These are phyloP conservation scores for Eospalax fontanierii DNA, from an alignment of 2,797 vertebrate species.

Conservation along the genomic window DNA sequence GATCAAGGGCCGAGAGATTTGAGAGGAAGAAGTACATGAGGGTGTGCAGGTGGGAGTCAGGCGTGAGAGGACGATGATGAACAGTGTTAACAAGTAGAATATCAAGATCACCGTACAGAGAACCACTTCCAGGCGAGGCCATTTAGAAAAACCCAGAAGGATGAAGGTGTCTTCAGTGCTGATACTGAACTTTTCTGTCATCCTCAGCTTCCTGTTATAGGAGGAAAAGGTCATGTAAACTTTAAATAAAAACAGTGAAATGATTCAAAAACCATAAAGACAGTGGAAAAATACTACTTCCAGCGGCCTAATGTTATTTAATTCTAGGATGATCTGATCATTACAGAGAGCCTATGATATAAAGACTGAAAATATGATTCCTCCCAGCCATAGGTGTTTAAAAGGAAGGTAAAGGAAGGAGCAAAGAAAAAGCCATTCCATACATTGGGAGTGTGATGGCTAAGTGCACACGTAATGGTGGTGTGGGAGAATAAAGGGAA, in stretches of 20 bases:
- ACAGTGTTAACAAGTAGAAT: conserved; percentile 77
- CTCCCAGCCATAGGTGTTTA: background rate
- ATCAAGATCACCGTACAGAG: conserved; percentile 67
- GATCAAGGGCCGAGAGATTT: conserved; percentile 81
- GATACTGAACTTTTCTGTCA: background rate
- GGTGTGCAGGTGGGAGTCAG: conserved; percentile 68
- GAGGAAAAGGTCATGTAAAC: background rate
- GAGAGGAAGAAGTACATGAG: conserved; percentile 84
- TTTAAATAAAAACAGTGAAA: background rate
- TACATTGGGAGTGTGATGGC: too few relatives aligned
- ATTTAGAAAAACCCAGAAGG: conserved; percentile 52
- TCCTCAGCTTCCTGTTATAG: background rate
- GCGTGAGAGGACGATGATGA: conserved; percentile 66
- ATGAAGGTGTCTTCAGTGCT: conserved; percentile 6
- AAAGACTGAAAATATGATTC: background rate
- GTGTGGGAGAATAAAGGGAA: too few relatives aligned
- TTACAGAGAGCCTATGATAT: background rate
- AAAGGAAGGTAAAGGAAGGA: too few relatives aligned
- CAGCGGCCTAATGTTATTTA: background rate
- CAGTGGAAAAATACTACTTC: too few relatives aligned
- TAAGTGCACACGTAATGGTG: too few relatives aligned
- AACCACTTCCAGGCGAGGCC: conserved; percentile 19
- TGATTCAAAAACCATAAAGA: background rate
- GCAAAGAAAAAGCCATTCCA: too few relatives aligned
- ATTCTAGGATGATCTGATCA: background rate